A percentile compares a stretch with the other conserved stretches of the same genome.
phyloP scores from a whole-genome alignment of 2,888 invertebrate species.

The Xylocampa areola region DNA sequence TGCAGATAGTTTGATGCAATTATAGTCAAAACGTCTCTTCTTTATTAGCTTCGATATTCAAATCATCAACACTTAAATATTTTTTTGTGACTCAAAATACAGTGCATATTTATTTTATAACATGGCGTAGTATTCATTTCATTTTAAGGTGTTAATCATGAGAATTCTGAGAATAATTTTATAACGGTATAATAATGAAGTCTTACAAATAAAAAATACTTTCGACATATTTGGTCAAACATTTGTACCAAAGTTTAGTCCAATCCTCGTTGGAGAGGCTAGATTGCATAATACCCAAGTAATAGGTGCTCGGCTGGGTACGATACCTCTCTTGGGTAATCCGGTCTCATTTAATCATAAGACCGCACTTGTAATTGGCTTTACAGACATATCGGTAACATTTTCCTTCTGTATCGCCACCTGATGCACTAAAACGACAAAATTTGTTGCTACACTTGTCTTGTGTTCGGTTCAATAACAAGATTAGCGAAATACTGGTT shows the following conservation, averaged over 20 bases:
- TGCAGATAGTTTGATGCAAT: too few species aligned
- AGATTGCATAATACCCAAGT: constrained; percentile 62
- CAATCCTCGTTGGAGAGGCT: constrained; percentile 33
- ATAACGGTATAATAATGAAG: too few species aligned
- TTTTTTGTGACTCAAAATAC: too few species aligned
- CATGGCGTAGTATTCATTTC: too few species aligned
- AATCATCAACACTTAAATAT: too few species aligned
- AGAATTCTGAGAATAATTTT: too few species aligned
- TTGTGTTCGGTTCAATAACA: background rate
- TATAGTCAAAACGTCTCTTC: too few species aligned
- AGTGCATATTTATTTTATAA: too few species aligned
- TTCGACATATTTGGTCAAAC: constrained; percentile 34
- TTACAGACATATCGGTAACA: constrained; percentile 34
- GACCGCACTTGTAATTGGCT: constrained; percentile 56
- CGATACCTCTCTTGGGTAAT: constrained; percentile 66
- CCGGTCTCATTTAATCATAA: constrained; percentile 59
- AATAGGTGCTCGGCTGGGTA: constrained; percentile 56
- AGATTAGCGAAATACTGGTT: constrained; percentile 8
- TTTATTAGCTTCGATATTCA: too few species aligned
- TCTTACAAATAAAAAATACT: too few species aligned
- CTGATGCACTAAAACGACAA: constrained; percentile 11
- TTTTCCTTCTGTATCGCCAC: constrained; percentile 20
- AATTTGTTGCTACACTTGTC: constrained; percentile 10
- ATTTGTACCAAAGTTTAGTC: constrained; percentile 37
- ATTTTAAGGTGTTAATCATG: too few species aligned